Evolutionary conservation across 2,888 invertebrate species (phyloP).

Genomic region (Pasiphila rectangulata): DNA sequence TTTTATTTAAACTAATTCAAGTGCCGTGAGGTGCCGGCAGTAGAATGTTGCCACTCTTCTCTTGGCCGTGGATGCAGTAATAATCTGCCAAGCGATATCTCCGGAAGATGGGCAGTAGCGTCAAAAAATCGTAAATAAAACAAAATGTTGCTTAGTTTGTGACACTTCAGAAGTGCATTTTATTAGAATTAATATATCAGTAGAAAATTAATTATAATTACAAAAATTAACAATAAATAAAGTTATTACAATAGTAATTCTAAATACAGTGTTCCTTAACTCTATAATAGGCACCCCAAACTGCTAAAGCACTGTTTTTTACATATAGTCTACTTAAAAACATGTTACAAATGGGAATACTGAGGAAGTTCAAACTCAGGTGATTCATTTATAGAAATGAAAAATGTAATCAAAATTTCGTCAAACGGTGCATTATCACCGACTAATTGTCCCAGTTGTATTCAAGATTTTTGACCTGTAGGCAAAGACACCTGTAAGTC

Average conservation of each 20-base stretch:
- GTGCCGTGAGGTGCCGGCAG: no score
- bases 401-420: no score
- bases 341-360: slow-evolving; percentile 9
- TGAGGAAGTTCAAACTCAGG: not conserved
- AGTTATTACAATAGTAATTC: slow-evolving; percentile 49
- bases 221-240: slow-evolving; percentile 63
- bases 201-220: slow-evolving; percentile 58
- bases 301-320: slow-evolving; percentile 12
- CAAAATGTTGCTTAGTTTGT: slow-evolving; percentile 36
- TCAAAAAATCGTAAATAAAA: slow-evolving; percentile 27
- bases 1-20: no score
- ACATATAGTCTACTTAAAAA: slow-evolving; percentile 3
- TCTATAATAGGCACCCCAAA: slow-evolving; percentile 28
- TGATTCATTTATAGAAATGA: no score
- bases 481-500: no score
- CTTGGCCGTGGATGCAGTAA: no score
- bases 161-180: slow-evolving; percentile 75
- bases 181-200: slow-evolving; percentile 64
- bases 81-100: no score
- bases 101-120: no score
- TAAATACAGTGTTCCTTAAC: slow-evolving; percentile 42
- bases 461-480: no score
- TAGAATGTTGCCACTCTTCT: no score
- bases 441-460: no score
- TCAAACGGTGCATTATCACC: no score